These are phyloP conservation scores for Phaetusa simplex DNA, from an alignment of 2,113 vertebrate species.

Conservation along the genomic window DNA sequence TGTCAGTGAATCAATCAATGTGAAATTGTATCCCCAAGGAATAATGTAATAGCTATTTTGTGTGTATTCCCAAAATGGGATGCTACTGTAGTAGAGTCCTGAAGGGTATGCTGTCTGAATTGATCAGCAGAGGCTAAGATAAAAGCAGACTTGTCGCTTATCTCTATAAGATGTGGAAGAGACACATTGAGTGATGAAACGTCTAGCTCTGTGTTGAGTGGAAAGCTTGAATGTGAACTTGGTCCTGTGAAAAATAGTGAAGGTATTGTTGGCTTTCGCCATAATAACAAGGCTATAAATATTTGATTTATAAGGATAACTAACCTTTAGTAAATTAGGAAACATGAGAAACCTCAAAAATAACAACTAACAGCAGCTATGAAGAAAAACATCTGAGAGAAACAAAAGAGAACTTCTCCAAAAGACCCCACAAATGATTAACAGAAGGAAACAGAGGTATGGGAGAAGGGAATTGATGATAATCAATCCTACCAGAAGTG, in stretches of 20 bases:
- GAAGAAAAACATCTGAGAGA: too few relatives aligned
- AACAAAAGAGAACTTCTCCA: too few relatives aligned
- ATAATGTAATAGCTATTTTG: not conserved
- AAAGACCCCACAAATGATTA: too few relatives aligned
- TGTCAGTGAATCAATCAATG: conserved; percentile 5
- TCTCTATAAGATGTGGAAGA: not conserved
- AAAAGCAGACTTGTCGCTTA: not conserved
- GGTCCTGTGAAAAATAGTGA: not conserved
- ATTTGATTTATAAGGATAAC: too few relatives aligned
- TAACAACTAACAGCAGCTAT: too few relatives aligned
- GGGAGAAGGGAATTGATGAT: too few relatives aligned
- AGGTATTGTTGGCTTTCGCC: too few relatives aligned
- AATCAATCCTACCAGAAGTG: too few relatives aligned
- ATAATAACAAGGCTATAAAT: too few relatives aligned
- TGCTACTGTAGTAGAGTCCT: not conserved
- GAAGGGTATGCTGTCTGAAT: not conserved
- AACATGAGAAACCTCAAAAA: too few relatives aligned
- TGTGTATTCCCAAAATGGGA: not conserved
- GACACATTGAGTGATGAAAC: not conserved
- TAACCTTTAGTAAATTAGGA: too few relatives aligned
- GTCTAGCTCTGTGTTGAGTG: not conserved
- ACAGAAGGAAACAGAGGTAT: too few relatives aligned
- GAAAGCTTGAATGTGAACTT: not conserved
- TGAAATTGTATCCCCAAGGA: not conserved
- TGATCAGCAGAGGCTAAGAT: not conserved